Conservation (phyloP, 2,113 vertebrate species). For the Lethenteron reissneri region DNA sequence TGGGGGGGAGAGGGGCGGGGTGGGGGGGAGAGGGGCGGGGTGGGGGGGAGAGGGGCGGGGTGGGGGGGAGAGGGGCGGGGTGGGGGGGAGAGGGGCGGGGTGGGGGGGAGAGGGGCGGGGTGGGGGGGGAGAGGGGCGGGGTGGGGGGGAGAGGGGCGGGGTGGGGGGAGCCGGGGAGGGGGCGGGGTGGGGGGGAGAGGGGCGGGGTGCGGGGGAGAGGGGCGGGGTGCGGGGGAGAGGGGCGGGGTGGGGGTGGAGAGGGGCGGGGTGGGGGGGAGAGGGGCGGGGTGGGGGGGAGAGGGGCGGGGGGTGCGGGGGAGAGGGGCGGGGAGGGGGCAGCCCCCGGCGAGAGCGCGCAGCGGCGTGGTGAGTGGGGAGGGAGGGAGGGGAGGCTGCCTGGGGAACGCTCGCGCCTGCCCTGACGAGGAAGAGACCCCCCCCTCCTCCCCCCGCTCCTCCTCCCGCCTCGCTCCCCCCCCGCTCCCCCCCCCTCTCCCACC, state of each 20-base stretch:
- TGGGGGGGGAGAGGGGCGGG: background rate
- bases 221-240: background rate
- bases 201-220: background rate
- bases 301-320: background rate
- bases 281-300: background rate
- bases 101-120: background rate
- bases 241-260: no score
- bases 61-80: background rate
- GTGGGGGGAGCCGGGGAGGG: background rate
- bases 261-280: background rate
- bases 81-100: background rate
- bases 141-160: background rate
- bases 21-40: background rate
- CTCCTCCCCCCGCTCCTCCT: background rate
- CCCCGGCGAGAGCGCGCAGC: no score
- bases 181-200: background rate
- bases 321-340: background rate
- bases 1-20: background rate
- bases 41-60: background rate
- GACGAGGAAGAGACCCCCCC: background rate
- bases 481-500: background rate
- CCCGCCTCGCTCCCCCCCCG: background rate
- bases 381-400: no score
- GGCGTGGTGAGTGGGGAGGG: no score
- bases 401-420: no score